These are phyloP conservation scores for Hybognathus amarus DNA, from an alignment of 2,797 vertebrate genomes.

Conservation along the genomic window DNA sequence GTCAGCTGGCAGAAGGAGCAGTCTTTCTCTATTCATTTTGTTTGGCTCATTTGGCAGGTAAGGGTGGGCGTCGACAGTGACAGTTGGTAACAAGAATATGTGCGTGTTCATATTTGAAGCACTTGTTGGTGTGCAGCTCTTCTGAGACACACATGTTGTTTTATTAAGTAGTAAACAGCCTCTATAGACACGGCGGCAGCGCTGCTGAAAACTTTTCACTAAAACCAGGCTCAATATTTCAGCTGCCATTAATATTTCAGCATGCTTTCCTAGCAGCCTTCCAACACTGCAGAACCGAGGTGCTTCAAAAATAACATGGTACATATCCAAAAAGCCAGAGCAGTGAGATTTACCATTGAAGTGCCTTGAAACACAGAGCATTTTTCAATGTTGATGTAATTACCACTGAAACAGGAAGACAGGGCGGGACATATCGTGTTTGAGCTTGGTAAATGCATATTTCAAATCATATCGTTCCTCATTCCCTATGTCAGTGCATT, in stretches of 20 bases:
- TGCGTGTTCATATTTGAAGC: constrained; percentile 35
- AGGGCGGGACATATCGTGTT: too few relatives aligned
- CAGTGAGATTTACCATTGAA: not conserved
- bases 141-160: constrained; percentile 35
- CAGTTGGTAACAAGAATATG: not conserved
- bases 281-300: constrained; percentile 35
- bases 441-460: too few relatives aligned
- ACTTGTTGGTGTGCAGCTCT: constrained; percentile 23
- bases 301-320: not conserved
- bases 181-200: constrained; percentile 38
- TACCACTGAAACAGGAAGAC: too few relatives aligned
- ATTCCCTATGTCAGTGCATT: too few relatives aligned
- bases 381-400: too few relatives aligned
- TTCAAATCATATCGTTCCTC: too few relatives aligned
- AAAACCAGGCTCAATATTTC: constrained; percentile 64
- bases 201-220: constrained; percentile 56
- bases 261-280: constrained; percentile 55
- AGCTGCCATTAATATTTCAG: constrained; percentile 65
- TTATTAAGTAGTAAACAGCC: constrained; percentile 53
- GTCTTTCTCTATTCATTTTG: constrained; percentile 61
- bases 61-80: not conserved
- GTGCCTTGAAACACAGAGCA: too few relatives aligned
- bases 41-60: constrained; percentile 58
- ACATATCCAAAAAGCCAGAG: not conserved
- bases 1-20: constrained; percentile 59